Conservation (phyloP, 2,888 invertebrate species). For the Tachystola acroxantha region DNA sequence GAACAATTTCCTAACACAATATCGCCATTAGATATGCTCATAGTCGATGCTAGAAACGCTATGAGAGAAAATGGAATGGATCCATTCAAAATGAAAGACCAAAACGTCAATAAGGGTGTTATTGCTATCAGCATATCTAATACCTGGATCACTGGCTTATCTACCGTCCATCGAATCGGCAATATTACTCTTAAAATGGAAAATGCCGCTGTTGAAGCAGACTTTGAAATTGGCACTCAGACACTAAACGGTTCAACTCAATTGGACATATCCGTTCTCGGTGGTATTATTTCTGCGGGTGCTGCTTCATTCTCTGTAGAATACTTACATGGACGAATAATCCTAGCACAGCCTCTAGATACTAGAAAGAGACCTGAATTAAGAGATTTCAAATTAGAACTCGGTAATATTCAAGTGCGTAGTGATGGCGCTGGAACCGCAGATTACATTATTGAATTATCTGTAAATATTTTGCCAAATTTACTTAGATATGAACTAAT, state of each 20-base stretch:
- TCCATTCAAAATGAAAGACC: slow-evolving; percentile 85
- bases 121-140: slow-evolving; percentile 83
- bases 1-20: slow-evolving; percentile 91
- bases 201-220: slow-evolving; percentile 82
- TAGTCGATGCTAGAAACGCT: slow-evolving; percentile 85
- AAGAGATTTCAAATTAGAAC: slow-evolving; percentile 85
- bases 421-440: slow-evolving; percentile 92
- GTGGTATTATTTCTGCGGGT: slow-evolving; percentile 84
- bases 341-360: slow-evolving; percentile 86
- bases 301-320: slow-evolving; percentile 88
- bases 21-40: slow-evolving; percentile 89
- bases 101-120: slow-evolving; percentile 84
- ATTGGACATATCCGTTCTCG: slow-evolving; percentile 86
- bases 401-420: slow-evolving; percentile 90
- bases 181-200: slow-evolving; percentile 85
- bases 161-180: slow-evolving; percentile 89
- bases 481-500: slow-evolving; percentile 91
- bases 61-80: slow-evolving; percentile 83
- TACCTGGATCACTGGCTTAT: slow-evolving; percentile 89
- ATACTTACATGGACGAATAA: slow-evolving; percentile 83
- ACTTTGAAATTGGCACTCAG: slow-evolving; percentile 88
- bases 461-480: slow-evolving; percentile 90
- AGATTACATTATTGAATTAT: slow-evolving; percentile 90
- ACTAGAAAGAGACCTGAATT: slow-evolving; percentile 84
- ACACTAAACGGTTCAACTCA: slow-evolving; percentile 86